Base-by-base conservation (phyloP, 1,140 invertebrate species). In the Heliconius hermathena region DNA sequence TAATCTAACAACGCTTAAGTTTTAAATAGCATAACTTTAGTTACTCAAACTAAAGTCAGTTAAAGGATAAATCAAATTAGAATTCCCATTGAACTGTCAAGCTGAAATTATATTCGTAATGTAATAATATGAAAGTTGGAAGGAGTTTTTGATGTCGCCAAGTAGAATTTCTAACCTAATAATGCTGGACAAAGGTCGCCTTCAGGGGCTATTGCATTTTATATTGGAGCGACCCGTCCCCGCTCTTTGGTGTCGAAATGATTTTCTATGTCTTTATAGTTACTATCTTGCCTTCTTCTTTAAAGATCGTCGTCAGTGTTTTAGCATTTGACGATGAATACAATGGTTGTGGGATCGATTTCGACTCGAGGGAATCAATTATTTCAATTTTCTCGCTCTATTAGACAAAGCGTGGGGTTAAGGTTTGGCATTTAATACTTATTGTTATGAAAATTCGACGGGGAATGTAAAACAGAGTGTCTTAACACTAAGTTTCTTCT, bases 111-210 rank as follows among this genome's bases (percentile, higher is more conserved):
- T 66, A 66, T 29, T 66, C 60, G 26, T 66, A 66, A 66, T 66
- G 26, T 16, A 66, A 66, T 66, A 66, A 66, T 66, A 66, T 66
- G 22, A 66, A 66, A 66, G 60, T 66, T 66, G 60, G 60, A 66
- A 66, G 60, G 60, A 66, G 60, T 66, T 66, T 60, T 66, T 66
- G 60, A 66, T 66, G 60, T 66, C 26, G 60, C 60, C 22, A 66
- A 66, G 60, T 66, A 26, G 60, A 66, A 29, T 29, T 66, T 29
- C 60, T 66, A 66, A 66, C 22, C 22, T 66, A 66, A 66, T 66
- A 66, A 66, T 16, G 13, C 11, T 29, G 60, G 60, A 66, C 60
- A 66, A 26, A 66, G 60, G 60, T 29, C 54, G 54, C 54, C 60
- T 66, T 66, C 60, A 66, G 60, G 26, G 60, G 26, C 26, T 66